A percentile compares a stretch with the other conserved stretches of the same genome.
phyloP scores from a whole-genome alignment of 2,888 invertebrate genomes.

The Griposia aprilina region DNA sequence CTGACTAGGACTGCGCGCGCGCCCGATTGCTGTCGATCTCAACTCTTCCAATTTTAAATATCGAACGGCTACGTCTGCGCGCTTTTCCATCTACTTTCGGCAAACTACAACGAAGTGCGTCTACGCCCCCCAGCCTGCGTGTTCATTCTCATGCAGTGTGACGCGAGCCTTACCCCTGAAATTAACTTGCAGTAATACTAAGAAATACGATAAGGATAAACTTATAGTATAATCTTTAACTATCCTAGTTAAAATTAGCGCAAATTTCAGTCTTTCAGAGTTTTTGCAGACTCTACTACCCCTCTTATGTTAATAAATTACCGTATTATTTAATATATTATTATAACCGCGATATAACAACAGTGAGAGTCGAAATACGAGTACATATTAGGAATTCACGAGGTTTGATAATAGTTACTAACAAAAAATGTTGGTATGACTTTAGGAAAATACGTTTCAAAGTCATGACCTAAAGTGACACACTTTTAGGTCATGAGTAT shows the following conservation, averaged over 20 bases:
- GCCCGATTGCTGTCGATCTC: slow-evolving; percentile 76
- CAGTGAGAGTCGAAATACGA: not conserved
- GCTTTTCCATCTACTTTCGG: slow-evolving; percentile 79
- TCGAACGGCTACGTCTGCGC: slow-evolving; percentile 75
- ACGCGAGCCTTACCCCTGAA: slow-evolving; percentile 54
- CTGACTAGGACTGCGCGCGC: slow-evolving; percentile 81
- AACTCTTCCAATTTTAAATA: slow-evolving; percentile 87
- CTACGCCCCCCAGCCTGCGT: slow-evolving; percentile 25
- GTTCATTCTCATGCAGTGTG: slow-evolving; percentile 51
- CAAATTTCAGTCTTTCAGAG: not conserved
- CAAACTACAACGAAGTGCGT: slow-evolving; percentile 52
- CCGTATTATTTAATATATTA: not conserved
- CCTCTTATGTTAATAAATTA: not conserved
- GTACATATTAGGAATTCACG: not conserved
- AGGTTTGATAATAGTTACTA: slow-evolving; percentile 11
- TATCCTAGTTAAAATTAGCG: not conserved
- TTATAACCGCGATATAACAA: not conserved
- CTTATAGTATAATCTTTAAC: not conserved
- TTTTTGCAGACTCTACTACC: not conserved
- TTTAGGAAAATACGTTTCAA: not conserved
- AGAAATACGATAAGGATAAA: not conserved
- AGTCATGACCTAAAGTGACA: too few species aligned
- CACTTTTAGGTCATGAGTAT: too few species aligned
- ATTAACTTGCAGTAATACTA: not conserved
- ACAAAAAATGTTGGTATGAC: slow-evolving; percentile 4